phyloP scores from a whole-genome alignment of 2,888 invertebrate species.

The Ochropleura plecta region DNA sequence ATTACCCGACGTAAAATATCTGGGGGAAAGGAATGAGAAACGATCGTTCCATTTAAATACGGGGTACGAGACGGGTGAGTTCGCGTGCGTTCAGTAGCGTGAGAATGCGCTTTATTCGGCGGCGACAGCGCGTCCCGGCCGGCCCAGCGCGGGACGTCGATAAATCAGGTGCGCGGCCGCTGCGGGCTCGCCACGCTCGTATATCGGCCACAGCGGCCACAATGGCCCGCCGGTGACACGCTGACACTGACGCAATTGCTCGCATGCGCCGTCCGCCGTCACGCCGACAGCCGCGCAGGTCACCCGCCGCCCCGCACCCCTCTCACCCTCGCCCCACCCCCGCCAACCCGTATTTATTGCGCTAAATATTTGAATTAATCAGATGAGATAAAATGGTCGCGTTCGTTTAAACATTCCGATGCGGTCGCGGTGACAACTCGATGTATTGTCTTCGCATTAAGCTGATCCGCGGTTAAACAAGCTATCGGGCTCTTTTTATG shows the following conservation, averaged over 20 bases:
- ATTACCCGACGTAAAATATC: slow-evolving; percentile 91
- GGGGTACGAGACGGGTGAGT: slow-evolving; percentile 85
- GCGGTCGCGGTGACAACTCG: slow-evolving; percentile 89
- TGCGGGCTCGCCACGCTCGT: slow-evolving; percentile 77
- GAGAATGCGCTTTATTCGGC: slow-evolving; percentile 90
- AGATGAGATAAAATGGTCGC: slow-evolving; percentile 89
- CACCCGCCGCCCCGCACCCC: slow-evolving; percentile 74
- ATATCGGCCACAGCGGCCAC: slow-evolving; percentile 84
- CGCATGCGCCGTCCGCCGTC: slow-evolving; percentile 83
- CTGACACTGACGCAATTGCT: slow-evolving; percentile 88
- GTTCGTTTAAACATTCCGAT: slow-evolving; percentile 88
- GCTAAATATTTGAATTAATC: slow-evolving; percentile 91
- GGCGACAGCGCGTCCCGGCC: slow-evolving; percentile 82
- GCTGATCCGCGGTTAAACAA: slow-evolving; percentile 78
- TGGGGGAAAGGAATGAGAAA: slow-evolving; percentile 90
- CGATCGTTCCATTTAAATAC: slow-evolving; percentile 89
- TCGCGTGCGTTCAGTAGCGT: slow-evolving; percentile 90
- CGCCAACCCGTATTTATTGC: slow-evolving; percentile 86
- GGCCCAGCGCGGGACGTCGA: slow-evolving; percentile 82
- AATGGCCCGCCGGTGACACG: slow-evolving; percentile 85
- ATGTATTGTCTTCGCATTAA: slow-evolving; percentile 88
- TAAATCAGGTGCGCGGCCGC: slow-evolving; percentile 86
- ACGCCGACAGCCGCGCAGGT: slow-evolving; percentile 75
- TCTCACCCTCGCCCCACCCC: slow-evolving; percentile 70
- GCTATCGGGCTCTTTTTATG: slow-evolving; percentile 80